Conservation (phyloP, 2,113 vertebrate genomes). For the Xiphophorus hellerii region DNA sequence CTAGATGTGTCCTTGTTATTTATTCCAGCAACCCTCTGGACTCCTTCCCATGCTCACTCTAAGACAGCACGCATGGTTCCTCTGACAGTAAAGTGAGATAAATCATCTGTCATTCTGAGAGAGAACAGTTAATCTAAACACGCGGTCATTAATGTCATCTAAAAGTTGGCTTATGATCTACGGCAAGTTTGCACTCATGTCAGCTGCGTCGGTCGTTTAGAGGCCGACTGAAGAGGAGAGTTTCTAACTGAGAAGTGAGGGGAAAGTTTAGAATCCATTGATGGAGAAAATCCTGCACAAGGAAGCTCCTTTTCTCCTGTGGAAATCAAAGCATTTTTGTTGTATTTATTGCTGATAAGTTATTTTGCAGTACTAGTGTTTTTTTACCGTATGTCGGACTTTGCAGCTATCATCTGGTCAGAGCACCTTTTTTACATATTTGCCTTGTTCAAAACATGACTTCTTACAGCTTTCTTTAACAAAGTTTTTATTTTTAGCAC, state of each 20-base stretch:
- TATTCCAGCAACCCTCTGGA: neutral
- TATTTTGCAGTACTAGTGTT: too few relatives aligned
- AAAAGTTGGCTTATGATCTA: constrained; percentile 20
- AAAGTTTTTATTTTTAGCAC: neutral
- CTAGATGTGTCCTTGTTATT: constrained; percentile 20
- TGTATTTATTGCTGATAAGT: neutral
- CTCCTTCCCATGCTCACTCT: constrained; percentile 8
- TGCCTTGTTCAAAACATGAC: too few relatives aligned
- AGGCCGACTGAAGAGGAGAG: neutral
- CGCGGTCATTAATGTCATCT: constrained; percentile 27
- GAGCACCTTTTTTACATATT: too few relatives aligned
- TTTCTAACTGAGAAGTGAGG: constrained; percentile 3
- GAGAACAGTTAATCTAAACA: constrained; percentile 17
- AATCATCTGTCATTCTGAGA: constrained; percentile 19
- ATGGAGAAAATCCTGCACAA: constrained; percentile 1
- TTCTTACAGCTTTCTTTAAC: too few relatives aligned
- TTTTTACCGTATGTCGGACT: too few relatives aligned
- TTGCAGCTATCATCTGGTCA: too few relatives aligned
- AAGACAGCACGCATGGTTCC: neutral
- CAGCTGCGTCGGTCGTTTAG: neutral
- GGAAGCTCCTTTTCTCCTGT: neutral
- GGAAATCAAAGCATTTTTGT: too few relatives aligned
- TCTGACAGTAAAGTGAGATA: constrained; percentile 14
- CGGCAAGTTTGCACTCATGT: constrained; percentile 1
- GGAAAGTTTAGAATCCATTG: neutral